Percentiles rank a stretch among this genome's conserved stretches.
These are phyloP conservation scores for Lacerta agilis DNA, from an alignment of 2,797 vertebrate genomes.

Conservation along the genomic window DNA sequence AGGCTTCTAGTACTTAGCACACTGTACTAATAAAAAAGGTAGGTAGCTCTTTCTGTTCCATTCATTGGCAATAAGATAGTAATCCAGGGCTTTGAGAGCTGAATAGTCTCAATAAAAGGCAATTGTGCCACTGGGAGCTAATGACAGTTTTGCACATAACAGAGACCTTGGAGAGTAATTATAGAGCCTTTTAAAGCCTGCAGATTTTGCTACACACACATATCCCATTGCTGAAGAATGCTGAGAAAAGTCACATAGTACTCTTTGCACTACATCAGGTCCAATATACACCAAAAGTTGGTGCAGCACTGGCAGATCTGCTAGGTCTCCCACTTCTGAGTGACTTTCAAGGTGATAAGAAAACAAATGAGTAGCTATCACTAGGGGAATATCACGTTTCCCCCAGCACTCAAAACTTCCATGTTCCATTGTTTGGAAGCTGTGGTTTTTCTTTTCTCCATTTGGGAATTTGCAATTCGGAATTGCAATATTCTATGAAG, in stretches of 20 bases:
- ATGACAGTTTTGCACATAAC: slow-evolving; percentile 48
- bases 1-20: background rate
- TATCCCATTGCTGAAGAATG: rapidly evolving
- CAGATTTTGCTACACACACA: rapidly evolving
- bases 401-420: background rate
- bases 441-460: too few relatives aligned
- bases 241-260: background rate
- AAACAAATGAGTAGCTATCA: background rate
- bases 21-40: slow-evolving; percentile 21
- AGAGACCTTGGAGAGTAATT: slow-evolving; percentile 55
- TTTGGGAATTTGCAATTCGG: too few relatives aligned
- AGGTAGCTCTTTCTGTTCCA: slow-evolving; percentile 26
- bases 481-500: too few relatives aligned
- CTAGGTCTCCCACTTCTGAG: background rate
- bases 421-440: too few relatives aligned
- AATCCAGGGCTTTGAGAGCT: slow-evolving; percentile 10
- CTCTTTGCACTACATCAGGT: background rate
- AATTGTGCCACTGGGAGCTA: slow-evolving; percentile 52
- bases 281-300: background rate
- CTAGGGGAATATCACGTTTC: background rate
- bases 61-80: slow-evolving; percentile 17
- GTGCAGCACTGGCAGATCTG: background rate
- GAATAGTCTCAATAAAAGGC: slow-evolving; percentile 55
- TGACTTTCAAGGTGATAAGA: background rate
- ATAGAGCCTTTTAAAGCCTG: slow-evolving; percentile 20